Conservation (phyloP, 2,797 vertebrate genomes). For the Helicolenus hilgendorfi region DNA sequence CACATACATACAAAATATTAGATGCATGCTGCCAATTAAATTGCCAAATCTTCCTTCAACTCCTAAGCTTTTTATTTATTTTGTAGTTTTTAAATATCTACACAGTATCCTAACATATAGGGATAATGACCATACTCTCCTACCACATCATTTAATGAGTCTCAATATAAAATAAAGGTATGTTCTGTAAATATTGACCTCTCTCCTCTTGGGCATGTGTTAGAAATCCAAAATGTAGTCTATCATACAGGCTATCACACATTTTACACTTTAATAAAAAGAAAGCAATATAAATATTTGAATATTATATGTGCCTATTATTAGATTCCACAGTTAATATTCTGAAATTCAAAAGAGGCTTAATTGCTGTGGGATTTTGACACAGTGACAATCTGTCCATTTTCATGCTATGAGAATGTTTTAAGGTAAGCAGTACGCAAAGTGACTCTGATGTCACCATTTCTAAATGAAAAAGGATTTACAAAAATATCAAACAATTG, state of each 20-base stretch:
- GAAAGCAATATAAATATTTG: neutral
- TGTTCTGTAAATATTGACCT: neutral
- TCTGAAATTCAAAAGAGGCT: neutral
- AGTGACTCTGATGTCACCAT: neutral
- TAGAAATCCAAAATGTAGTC: neutral
- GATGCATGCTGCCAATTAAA: neutral
- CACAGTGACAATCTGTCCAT: too few relatives aligned
- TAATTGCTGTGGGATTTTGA: neutral
- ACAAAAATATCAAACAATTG: neutral
- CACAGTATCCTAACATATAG: neutral
- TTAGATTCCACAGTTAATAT: neutral
- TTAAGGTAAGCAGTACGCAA: neutral
- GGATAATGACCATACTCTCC: neutral
- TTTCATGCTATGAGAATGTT: neutral
- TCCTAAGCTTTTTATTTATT: neutral
- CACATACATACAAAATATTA: neutral
- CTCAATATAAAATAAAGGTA: neutral
- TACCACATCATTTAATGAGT: neutral
- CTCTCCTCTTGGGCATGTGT: neutral
- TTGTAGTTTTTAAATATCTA: neutral
- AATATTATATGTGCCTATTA: neutral
- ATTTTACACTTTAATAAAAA: neutral
- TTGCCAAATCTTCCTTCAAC: neutral
- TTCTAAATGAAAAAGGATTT: neutral
- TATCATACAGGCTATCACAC: neutral